Conservation (phyloP, 2,113 vertebrate genomes). For the Rhombomys opimus region DNA sequence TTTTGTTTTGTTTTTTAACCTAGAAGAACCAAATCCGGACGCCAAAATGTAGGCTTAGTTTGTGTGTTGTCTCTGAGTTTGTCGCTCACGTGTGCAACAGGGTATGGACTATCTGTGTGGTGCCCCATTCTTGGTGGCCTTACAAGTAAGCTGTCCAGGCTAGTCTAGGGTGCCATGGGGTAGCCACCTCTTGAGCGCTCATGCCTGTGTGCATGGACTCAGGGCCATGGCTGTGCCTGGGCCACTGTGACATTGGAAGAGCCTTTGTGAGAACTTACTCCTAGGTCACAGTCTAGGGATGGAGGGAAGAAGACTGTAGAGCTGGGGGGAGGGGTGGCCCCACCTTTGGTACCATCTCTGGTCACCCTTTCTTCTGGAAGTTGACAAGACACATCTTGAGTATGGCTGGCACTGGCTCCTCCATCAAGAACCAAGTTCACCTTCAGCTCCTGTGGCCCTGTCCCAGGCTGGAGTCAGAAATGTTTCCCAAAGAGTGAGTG, state of each 20-base stretch:
- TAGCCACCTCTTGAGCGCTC: not conserved
- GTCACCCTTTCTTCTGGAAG: constrained; percentile 8
- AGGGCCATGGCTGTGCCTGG: not conserved
- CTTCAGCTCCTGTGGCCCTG: not conserved
- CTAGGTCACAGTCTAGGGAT: not conserved
- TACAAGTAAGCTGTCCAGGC: not conserved
- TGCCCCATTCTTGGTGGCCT: constrained; percentile 11
- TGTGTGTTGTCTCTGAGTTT: constrained; percentile 53
- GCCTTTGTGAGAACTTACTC: not conserved
- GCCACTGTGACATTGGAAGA: not conserved
- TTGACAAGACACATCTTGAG: not conserved
- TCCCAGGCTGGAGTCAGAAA: constrained; percentile 58
- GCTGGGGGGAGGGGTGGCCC: not conserved
- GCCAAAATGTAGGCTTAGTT: not conserved
- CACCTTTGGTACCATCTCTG: not conserved
- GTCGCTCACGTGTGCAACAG: constrained; percentile 57
- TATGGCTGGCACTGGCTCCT: not conserved
- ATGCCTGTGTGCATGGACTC: not conserved
- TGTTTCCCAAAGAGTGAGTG: constrained; percentile 75
- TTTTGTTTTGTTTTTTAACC: not conserved
- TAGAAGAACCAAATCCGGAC: constrained; percentile 69
- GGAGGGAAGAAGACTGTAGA: not conserved
- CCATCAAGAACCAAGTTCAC: constrained; percentile 30
- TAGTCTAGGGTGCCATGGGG: not conserved
- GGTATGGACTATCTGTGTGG: constrained; percentile 30